Evolutionary conservation across 2,113 vertebrate species (phyloP).

Genomic region (Strigops habroptila): DNA sequence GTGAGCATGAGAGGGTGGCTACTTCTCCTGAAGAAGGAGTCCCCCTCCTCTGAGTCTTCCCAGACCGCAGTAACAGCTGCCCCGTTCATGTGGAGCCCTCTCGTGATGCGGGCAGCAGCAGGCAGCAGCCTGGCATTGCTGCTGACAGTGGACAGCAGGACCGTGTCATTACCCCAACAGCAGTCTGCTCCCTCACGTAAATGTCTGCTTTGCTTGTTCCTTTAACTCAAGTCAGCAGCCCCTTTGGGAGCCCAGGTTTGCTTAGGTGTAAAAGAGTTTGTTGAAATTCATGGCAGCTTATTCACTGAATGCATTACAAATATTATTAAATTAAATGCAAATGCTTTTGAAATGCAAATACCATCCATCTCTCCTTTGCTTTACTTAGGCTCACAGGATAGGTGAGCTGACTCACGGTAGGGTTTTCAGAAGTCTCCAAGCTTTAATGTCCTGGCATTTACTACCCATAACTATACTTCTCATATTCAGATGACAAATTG

Average conservation of each 20-base stretch:
- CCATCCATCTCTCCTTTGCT: neutral
- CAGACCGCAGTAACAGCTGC: neutral
- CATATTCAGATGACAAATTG: neutral
- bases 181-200: neutral
- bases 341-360: constrained; percentile 30
- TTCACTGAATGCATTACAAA: neutral
- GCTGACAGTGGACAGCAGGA: neutral
- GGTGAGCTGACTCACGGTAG: neutral
- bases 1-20: neutral
- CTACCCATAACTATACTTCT: neutral
- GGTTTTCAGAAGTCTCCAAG: neutral
- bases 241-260: neutral
- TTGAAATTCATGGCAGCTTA: neutral
- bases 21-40: neutral
- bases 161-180: neutral
- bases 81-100: rapidly evolving
- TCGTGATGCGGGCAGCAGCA: neutral
- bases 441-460: neutral
- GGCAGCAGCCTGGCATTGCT: neutral
- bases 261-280: neutral
- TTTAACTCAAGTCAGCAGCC: neutral
- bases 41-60: neutral
- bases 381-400: neutral
- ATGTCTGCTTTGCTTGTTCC: neutral
- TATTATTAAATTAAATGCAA: constrained; percentile 8